Evolutionary conservation across 2,888 invertebrate species (phyloP).

Genomic region (Germaria angustata): DNA sequence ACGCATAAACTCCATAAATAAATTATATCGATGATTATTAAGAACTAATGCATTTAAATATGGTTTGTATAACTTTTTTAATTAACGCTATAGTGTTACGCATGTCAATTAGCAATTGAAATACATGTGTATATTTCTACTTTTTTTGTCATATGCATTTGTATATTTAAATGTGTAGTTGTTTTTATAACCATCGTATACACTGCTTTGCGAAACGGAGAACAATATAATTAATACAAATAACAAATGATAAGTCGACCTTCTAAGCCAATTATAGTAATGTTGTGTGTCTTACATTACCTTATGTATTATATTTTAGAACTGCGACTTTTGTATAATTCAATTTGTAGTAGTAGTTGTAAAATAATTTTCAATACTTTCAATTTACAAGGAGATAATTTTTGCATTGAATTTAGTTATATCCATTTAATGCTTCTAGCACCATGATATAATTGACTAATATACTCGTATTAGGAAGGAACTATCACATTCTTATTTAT

Average conservation of each 20-base stretch:
- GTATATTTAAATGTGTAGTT: no score
- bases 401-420: conserved; percentile 7
- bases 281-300: not conserved
- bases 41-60: no score
- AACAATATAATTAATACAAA: no score
- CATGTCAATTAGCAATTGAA: not conserved
- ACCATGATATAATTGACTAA: conserved; percentile 39
- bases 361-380: not conserved
- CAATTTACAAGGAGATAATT: not conserved
- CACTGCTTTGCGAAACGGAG: no score
- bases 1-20: no score
- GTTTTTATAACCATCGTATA: not conserved
- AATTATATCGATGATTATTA: no score
- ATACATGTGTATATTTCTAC: no score
- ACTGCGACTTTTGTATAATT: not conserved
- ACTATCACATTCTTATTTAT: conserved; percentile 31
- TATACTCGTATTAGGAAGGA: conserved; percentile 20
- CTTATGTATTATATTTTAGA: not conserved
- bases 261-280: not conserved
- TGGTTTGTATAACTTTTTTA: no score
- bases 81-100: not conserved
- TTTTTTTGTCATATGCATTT: no score
- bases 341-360: not conserved
- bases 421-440: conserved; percentile 33
- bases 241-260: not conserved